Base-by-base conservation (phyloP, 2,797 vertebrate genomes). In the Synanceia verrucosa region DNA sequence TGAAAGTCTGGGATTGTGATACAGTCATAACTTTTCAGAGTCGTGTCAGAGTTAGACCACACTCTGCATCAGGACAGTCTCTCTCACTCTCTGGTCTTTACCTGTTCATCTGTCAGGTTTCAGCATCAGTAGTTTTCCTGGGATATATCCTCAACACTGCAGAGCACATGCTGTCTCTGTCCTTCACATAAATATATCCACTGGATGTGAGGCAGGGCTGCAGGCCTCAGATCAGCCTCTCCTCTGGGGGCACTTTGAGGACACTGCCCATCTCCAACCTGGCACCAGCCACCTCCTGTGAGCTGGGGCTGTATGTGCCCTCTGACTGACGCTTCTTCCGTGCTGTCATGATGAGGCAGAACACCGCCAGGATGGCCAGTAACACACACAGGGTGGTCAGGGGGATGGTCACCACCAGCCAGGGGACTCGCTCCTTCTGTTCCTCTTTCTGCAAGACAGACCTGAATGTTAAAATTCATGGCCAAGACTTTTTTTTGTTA, bases 291-390 rank as follows among this genome's bases (percentile, higher is more conserved):
- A 98, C 96, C 69, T 99, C 98, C 93, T 99, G 98, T 55, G 95
- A 95, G 89, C 98, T 99, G 4, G 98, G 98, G 78, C 97, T 99
- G 91, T 99, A 99, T n/a, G 96, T 98, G 78, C 98, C 98, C 89
- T 99, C 97, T 0, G 97, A 99, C 73, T 98, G 98, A 9, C 98
- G 96, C 82, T 97, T 96, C 93, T 96, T 98, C 62, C 97, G 94
- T 34, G 97, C 97, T 0, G 96, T 97, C 90, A 99, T 91, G 86
- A 96, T 72, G 81, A 97, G 94, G 86, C 97, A 96, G 65, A 96
- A 95, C 64, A 97, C 92, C 6, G 92, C 95, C 36, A 99, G 89
- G 65, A 95, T 91, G 73, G 95, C 95, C 2, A 99, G 92, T 58
- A 99, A 86, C 34, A 95, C 88, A 65, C 95, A 96, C 67, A 97